Evolutionary conservation across 2,888 invertebrate genomes (phyloP).

Genomic region (Allolobophora icterica): DNA sequence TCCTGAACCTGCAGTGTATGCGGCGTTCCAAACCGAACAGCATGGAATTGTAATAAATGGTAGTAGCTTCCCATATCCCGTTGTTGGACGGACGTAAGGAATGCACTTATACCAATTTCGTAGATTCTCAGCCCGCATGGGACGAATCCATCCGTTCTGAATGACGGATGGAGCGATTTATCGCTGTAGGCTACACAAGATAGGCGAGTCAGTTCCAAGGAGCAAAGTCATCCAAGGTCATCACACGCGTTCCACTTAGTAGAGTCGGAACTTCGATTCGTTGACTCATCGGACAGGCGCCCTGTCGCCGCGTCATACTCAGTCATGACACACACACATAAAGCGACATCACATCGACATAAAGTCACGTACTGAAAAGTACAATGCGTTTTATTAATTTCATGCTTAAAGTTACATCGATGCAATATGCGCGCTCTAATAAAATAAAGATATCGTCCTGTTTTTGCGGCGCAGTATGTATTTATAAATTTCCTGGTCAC

Average conservation of each 20-base stretch:
- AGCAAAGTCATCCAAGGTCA: background rate
- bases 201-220: background rate
- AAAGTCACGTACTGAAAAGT: background rate
- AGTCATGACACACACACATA: background rate
- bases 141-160: background rate
- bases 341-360: background rate
- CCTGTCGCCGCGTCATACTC: background rate
- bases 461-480: background rate
- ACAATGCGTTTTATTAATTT: too few relatives aligned
- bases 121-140: background rate
- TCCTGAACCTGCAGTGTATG: background rate
- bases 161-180: background rate
- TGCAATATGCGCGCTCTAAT: background rate
- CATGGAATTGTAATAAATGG: background rate
- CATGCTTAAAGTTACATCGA: background rate
- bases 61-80: background rate
- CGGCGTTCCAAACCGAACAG: background rate
- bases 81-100: background rate
- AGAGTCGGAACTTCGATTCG: background rate
- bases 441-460: background rate
- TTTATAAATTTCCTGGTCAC: slow-evolving; percentile 1
- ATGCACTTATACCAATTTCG: background rate
- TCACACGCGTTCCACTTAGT: background rate
- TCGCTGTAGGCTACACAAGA: background rate
- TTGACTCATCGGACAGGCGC: background rate